phyloP scores from a whole-genome alignment of 2,797 vertebrate genomes.

The Garrulus glandarius region DNA sequence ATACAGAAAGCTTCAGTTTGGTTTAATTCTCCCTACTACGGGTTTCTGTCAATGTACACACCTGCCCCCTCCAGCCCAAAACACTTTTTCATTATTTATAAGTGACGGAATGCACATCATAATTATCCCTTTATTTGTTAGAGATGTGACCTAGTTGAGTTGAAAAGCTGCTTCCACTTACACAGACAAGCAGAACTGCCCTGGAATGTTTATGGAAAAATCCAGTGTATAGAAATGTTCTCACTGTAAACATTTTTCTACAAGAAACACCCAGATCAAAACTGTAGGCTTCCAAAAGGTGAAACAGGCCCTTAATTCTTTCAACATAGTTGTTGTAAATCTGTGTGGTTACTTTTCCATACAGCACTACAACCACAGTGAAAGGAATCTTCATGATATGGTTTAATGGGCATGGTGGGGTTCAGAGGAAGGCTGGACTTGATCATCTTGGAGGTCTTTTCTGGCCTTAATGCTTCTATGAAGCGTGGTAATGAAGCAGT shows the following conservation, averaged over 20 bases:
- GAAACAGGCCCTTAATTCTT: not conserved
- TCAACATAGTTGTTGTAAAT: not conserved
- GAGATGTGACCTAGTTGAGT: not conserved
- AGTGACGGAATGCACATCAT: not conserved
- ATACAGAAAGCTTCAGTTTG: not conserved
- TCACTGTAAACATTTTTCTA: not conserved
- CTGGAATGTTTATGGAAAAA: not conserved
- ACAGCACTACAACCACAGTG: too few species aligned
- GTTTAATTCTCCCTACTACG: not conserved
- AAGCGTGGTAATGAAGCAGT: not conserved
- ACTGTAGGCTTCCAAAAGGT: not conserved
- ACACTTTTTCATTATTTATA: not conserved
- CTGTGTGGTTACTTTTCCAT: not conserved
- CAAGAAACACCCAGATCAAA: not conserved
- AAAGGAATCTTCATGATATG: not conserved
- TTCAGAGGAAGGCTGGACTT: not conserved
- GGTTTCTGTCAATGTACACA: not conserved
- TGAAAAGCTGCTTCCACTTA: not conserved
- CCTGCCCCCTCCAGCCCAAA: rapidly evolving
- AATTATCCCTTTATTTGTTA: not conserved
- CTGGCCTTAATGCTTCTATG: not conserved
- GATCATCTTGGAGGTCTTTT: not conserved
- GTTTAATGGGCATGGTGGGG: not conserved
- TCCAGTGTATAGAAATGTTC: not conserved
- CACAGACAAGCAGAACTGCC: not conserved